Conservation (phyloP, 2,888 invertebrate genomes). For the Aleiodes testaceus region DNA sequence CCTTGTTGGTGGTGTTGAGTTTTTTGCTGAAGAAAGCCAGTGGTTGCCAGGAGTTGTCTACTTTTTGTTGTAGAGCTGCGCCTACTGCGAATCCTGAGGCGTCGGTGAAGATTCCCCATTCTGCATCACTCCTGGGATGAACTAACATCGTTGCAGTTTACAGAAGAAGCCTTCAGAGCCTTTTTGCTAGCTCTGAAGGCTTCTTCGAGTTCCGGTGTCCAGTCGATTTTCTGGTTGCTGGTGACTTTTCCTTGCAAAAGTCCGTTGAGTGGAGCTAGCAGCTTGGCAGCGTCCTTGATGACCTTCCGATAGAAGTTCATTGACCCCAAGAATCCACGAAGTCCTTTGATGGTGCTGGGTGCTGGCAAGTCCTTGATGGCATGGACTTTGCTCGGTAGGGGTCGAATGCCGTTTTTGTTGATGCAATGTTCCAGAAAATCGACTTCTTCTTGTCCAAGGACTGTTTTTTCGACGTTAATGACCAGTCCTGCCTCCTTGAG, state of each 20-base stretch:
- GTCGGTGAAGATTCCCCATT: conserved; percentile 23
- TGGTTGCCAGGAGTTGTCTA: conserved; percentile 1
- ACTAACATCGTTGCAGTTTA: conserved; percentile 12
- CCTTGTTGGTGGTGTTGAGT: background rate
- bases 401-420: background rate
- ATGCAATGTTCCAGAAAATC: background rate
- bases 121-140: conserved; percentile 4
- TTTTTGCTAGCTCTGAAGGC: background rate
- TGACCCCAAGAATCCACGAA: background rate
- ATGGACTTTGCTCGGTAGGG: background rate
- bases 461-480: background rate
- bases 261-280: background rate
- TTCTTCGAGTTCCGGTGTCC: background rate
- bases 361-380: conserved; percentile 1
- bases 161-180: background rate
- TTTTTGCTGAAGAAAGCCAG: conserved; percentile 8
- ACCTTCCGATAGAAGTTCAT: conserved; percentile 7
- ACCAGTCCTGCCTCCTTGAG: background rate
- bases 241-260: background rate
- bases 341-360: background rate
- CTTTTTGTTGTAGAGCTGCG: conserved; percentile 5
- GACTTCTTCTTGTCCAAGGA: background rate
- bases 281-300: background rate
- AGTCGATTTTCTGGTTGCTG: background rate
- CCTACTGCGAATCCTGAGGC: conserved; percentile 34